phyloP scores from a whole-genome alignment of 2,888 invertebrate genomes.

The Neoitamus cyanurus region DNA sequence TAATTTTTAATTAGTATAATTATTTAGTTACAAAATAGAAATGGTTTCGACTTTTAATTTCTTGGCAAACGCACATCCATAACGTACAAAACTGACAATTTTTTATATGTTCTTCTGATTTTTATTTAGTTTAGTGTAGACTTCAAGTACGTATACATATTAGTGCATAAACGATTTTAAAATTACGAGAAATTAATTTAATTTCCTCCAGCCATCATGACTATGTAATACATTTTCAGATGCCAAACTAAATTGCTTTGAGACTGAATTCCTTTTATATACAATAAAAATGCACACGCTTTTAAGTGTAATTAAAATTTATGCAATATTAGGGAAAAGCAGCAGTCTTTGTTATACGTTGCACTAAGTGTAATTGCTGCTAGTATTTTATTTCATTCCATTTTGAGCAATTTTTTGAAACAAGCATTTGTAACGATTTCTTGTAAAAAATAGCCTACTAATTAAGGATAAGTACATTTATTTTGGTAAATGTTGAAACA shows the following conservation, averaged over 20 bases:
- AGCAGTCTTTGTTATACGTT: not conserved
- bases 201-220: not conserved
- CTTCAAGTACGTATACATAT: not conserved
- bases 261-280: not conserved
- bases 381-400: conserved; percentile 3
- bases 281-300: not conserved
- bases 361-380: not conserved
- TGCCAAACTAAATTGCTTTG: conserved; percentile 5
- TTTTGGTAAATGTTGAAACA: not conserved
- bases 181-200: not conserved
- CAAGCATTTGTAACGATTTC: not conserved
- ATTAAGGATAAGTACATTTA: not conserved
- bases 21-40: conserved; percentile 14
- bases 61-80: not conserved
- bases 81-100: conserved; percentile 23
- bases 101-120: not conserved
- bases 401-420: not conserved
- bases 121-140: not conserved
- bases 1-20: conserved; percentile 27
- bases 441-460: not conserved
- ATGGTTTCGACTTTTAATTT: not conserved
- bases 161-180: not conserved
- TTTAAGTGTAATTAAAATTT: not conserved
- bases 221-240: not conserved
- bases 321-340: not conserved